These are phyloP conservation scores for Clarias platycephalus DNA, from an alignment of 2,797 vertebrate genomes.

Conservation along the genomic window DNA sequence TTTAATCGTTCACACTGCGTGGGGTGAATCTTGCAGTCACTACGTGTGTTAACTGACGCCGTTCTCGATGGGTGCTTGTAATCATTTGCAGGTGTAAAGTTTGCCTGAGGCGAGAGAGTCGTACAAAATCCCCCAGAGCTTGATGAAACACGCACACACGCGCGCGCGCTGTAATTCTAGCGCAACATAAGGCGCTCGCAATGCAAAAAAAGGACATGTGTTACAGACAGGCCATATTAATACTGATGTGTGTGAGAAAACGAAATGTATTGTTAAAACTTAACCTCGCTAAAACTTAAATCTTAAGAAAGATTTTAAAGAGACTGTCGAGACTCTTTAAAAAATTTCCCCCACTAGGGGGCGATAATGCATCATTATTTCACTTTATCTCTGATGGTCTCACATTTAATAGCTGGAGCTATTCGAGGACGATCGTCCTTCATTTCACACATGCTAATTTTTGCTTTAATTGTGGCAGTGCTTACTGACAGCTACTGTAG, in stretches of 20 bases:
- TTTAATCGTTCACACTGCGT: constrained; percentile 47
- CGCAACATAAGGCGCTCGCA: not conserved
- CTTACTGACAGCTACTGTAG: constrained; percentile 1
- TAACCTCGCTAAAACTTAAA: not conserved
- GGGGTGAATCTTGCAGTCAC: constrained; percentile 28
- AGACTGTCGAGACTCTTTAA: constrained; percentile 26
- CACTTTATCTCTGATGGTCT: too few relatives aligned
- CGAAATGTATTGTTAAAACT: not conserved
- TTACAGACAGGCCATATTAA: not conserved
- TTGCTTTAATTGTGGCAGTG: not conserved
- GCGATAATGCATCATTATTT: constrained; percentile 70
- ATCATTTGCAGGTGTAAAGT: constrained; percentile 72
- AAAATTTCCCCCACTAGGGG: constrained; percentile 73
- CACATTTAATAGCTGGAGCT: not conserved
- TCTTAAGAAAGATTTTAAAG: not conserved
- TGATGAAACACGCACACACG: not conserved
- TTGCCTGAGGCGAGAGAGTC: constrained; percentile 22
- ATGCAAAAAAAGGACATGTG: not conserved
- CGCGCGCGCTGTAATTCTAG: not conserved
- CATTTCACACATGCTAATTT: constrained; percentile 3
- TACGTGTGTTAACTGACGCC: constrained; percentile 59
- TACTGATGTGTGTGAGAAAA: not conserved
- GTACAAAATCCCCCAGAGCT: constrained; percentile 34
- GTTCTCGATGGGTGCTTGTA: constrained; percentile 63
- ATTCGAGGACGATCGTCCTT: constrained; percentile 15